These are phyloP conservation scores for Anoplolepis gracilipes DNA, from an alignment of 1,140 invertebrate species.

Conservation along the genomic window DNA sequence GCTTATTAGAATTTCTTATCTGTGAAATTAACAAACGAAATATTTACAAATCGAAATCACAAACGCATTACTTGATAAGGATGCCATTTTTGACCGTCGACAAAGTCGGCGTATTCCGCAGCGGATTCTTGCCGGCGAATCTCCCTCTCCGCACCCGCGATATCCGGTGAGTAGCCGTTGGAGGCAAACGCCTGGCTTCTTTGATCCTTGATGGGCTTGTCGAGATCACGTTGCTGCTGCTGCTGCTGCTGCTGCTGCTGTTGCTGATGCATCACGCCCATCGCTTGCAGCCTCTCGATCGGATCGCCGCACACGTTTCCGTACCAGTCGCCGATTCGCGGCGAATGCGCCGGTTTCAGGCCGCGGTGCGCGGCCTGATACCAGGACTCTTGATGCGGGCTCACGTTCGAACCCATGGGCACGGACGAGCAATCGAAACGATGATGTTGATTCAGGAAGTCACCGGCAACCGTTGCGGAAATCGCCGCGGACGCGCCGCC, in stretches of 20 bases:
- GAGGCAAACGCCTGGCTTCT: slow-evolving; percentile 49
- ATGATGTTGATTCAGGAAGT: slow-evolving; percentile 69
- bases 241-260: too few species aligned
- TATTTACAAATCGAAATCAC: not conserved
- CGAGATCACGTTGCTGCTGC: slow-evolving; percentile 78
- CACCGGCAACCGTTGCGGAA: slow-evolving; percentile 14
- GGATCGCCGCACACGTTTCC: slow-evolving; percentile 61
- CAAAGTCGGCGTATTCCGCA: slow-evolving; percentile 78
- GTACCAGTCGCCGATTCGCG: slow-evolving; percentile 76
- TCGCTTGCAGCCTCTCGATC: slow-evolving; percentile 76
- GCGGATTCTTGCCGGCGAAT: slow-evolving; percentile 62
- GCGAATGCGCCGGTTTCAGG: slow-evolving; percentile 81
- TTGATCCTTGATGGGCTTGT: slow-evolving; percentile 73
- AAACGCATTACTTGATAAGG: slow-evolving; percentile 82
- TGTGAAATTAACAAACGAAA: not conserved
- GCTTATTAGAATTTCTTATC: not conserved
- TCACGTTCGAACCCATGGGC: slow-evolving; percentile 73
- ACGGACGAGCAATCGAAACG: slow-evolving; percentile 73
- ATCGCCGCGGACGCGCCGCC: slow-evolving; percentile 25
- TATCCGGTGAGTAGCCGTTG: slow-evolving; percentile 76
- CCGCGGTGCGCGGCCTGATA: slow-evolving; percentile 78
- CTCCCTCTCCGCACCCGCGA: slow-evolving; percentile 68
- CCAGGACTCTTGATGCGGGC: slow-evolving; percentile 80
- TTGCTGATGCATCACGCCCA: slow-evolving; percentile 81
- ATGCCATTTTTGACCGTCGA: slow-evolving; percentile 84